These are phyloP conservation scores for Equus quagga DNA, from an alignment of 2,113 vertebrate genomes.

Conservation along the genomic window DNA sequence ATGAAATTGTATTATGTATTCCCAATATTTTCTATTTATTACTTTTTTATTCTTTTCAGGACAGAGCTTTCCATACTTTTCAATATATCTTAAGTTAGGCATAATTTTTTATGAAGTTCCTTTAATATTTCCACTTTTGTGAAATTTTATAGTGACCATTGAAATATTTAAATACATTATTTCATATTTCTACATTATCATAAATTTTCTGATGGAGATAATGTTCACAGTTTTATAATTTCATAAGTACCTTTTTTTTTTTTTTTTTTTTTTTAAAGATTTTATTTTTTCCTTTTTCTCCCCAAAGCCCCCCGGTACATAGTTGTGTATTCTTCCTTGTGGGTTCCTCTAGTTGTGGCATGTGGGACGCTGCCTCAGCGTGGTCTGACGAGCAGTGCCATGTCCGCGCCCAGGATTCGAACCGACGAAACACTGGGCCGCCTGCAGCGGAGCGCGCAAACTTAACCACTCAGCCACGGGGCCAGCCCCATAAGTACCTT, in stretches of 20 bases:
- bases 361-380: too few species aligned
- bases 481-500: neutral
- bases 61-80: neutral
- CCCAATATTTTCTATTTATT: neutral
- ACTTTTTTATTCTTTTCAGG: neutral
- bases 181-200: neutral
- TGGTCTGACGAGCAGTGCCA: too few species aligned
- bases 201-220: slow-evolving; percentile 12
- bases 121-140: slow-evolving; percentile 14
- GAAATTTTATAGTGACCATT: neutral
- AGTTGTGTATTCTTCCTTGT: too few species aligned
- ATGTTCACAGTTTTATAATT: neutral
- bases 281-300: too few species aligned
- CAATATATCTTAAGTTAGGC: neutral
- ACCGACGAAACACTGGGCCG: too few species aligned
- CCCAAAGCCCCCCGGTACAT: too few species aligned
- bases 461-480: too few species aligned
- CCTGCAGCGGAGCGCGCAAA: too few species aligned
- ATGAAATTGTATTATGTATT: slow-evolving; percentile 28
- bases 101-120: slow-evolving; percentile 14
- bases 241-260: neutral
- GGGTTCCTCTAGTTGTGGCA: too few species aligned
- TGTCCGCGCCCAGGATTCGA: too few species aligned
- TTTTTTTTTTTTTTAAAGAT: too few species aligned
- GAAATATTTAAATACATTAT: neutral